phyloP scores from a whole-genome alignment of 2,797 vertebrate genomes.

The Phoebastria nigripes region DNA sequence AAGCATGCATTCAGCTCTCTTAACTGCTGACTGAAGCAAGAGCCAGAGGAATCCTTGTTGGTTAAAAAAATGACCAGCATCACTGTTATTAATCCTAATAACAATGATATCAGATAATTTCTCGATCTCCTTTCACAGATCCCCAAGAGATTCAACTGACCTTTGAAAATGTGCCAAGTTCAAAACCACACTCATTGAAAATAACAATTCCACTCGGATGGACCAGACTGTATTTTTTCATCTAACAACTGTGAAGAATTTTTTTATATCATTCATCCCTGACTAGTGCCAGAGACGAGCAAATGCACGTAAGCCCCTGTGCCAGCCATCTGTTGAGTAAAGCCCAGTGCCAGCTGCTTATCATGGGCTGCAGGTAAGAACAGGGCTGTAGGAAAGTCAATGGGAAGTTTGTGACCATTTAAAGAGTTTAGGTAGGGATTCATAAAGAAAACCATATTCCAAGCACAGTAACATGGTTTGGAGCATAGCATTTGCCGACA shows the following conservation, averaged over 20 bases:
- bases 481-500: not conserved
- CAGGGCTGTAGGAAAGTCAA: not conserved
- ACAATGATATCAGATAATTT: not conserved
- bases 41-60: not conserved
- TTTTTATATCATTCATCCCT: not conserved
- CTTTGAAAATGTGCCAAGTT: not conserved
- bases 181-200: not conserved
- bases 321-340: slow-evolving; percentile 20
- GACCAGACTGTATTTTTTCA: not conserved
- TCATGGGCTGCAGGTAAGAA: not conserved
- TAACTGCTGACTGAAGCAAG: not conserved
- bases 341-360: not conserved
- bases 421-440: not conserved
- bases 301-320: not conserved
- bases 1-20: not conserved
- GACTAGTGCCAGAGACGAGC: not conserved
- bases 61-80: not conserved
- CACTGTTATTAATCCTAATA: not conserved
- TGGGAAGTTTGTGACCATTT: not conserved
- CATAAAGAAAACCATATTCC: not conserved
- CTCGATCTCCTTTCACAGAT: not conserved
- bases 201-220: not conserved
- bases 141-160: not conserved
- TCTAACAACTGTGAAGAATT: not conserved
- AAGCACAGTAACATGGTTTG: not conserved